Base-by-base conservation (phyloP, 2,113 vertebrate genomes). In the Sorex fumeus region DNA sequence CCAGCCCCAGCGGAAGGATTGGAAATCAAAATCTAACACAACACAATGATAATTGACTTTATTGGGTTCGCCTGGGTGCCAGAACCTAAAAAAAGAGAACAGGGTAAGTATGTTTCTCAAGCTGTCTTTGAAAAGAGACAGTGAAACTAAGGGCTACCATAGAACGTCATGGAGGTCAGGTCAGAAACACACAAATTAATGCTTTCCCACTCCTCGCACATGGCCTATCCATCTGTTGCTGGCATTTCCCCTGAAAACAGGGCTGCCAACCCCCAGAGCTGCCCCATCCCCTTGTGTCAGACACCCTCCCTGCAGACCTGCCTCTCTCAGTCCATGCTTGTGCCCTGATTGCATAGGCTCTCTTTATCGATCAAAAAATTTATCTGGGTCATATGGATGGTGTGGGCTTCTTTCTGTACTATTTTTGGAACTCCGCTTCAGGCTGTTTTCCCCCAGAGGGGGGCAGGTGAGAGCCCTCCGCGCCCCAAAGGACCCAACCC, bases 61-160 rank as follows among this genome's bases (percentile, higher is more conserved):
- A 76, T 0, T 96, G 76, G 96, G 95, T 21, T 96, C 93, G 28
- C 3, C 21, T 10, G 0, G 0, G 50, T 64, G 86, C 96, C 95
- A 96, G 87, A 95, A 40, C 40, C 40, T 40, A 7, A 7, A 40
- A 40, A 40, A 40, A 7, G 40, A 40, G 40, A 40, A 40, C 72
- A 85, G 34, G 9, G 67, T 79, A 9, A 82, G 5, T 40, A 8
- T 4, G 28, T 40, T 40, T 40, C 45, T 87, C 74, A 50, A 66
- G 45, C 11, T 25, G 18, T 34, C 25, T 13, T 78, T 79, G 28
- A 86, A 72, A 76, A 71, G 19, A 40, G 28, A 40, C 21, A 57
- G 21, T 32, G 45, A 88, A 19, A 3, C 13, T 3, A 1, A 34
- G 13, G 2, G 12, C 21, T 62, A n/a, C 4, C 25, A 9, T 28